phyloP scores from a whole-genome alignment of 2,888 invertebrate species.

The Lottia gigantea region DNA sequence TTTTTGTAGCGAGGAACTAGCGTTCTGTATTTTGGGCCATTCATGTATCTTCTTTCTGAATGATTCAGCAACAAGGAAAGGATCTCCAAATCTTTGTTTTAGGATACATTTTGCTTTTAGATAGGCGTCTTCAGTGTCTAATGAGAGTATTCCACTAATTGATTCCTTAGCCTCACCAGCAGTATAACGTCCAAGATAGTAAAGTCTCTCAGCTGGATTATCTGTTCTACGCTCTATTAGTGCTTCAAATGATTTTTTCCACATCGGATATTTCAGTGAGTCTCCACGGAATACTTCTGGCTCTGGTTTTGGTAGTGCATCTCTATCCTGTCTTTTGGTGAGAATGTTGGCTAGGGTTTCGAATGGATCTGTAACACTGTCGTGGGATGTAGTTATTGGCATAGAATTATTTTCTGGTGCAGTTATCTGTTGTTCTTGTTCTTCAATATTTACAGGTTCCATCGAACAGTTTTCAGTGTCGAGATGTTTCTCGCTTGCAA shows the following conservation, averaged over 20 bases:
- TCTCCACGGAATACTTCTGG: not conserved
- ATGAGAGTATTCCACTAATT: not conserved
- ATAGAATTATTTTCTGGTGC: too few relatives aligned
- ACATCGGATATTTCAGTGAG: not conserved
- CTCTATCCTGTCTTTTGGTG: not conserved
- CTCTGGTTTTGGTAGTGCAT: not conserved
- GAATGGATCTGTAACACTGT: not conserved
- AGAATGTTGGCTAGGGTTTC: not conserved
- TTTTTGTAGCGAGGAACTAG: not conserved
- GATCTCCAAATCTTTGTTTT: not conserved
- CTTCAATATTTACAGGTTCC: too few relatives aligned
- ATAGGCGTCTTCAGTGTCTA: not conserved
- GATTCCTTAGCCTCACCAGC: not conserved
- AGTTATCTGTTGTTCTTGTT: too few relatives aligned
- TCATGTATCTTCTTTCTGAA: not conserved
- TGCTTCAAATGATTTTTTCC: not conserved
- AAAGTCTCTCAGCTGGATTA: constrained; percentile 4
- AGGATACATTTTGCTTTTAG: not conserved
- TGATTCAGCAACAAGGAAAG: not conserved
- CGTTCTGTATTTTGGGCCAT: not conserved
- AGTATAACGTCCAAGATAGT: not conserved
- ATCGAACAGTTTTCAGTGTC: too few relatives aligned
- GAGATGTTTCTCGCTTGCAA: too few relatives aligned
- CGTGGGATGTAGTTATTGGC: too few relatives aligned
- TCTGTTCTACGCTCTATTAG: not conserved